Percentiles rank a stretch among this genome's conserved stretches.
Conservation (phyloP, 2,113 vertebrate genomes). For the Saguinus midas region DNA sequence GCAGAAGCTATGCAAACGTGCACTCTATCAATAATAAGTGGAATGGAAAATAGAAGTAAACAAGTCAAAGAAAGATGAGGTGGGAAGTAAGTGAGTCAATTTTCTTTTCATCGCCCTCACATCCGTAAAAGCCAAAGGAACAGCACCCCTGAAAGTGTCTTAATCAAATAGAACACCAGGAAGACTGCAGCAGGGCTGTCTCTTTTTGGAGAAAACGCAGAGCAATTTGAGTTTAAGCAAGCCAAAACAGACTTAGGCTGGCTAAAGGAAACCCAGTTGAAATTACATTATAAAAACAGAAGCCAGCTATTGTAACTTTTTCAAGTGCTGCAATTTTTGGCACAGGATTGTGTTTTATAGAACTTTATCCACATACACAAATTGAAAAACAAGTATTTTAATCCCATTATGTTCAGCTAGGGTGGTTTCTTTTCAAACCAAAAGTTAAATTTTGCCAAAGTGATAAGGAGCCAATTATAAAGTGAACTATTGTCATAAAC, state of each 20-base stretch:
- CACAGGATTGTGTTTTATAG: background rate
- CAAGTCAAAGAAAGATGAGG: background rate
- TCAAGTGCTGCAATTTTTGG: background rate
- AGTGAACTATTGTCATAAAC: background rate
- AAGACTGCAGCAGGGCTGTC: background rate
- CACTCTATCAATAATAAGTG: background rate
- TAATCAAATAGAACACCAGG: background rate
- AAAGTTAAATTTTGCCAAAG: background rate
- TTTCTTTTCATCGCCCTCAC: background rate
- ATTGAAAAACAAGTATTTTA: background rate
- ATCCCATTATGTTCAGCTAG: background rate
- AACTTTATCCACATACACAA: background rate
- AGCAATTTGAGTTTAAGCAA: background rate
- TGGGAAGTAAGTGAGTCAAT: background rate
- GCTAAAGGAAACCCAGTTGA: background rate
- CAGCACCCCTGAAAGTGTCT: background rate
- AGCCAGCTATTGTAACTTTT: background rate
- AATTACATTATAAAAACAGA: background rate
- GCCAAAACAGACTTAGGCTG: background rate
- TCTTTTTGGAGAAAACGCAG: background rate
- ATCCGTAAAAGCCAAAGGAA: background rate
- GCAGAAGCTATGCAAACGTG: background rate
- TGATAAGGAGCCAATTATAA: background rate
- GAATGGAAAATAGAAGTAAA: slow-evolving; percentile 16
- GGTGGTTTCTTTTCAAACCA: background rate